Conservation (phyloP, 2,888 invertebrate species). For the Ophraella communa region DNA sequence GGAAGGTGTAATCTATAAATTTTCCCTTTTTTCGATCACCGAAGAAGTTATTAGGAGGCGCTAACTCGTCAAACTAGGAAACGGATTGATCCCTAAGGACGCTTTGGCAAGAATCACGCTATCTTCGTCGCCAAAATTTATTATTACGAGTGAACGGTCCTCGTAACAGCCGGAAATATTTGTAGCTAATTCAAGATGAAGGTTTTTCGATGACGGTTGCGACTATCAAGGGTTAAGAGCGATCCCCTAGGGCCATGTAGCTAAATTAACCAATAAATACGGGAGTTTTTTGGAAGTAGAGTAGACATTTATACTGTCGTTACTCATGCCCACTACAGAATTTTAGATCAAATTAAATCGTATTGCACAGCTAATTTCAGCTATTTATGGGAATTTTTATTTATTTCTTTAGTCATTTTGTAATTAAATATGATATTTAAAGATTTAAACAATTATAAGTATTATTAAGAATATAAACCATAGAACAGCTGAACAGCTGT, state of each 20-base stretch:
- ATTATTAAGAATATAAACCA: too few relatives aligned
- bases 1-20: constrained; percentile 1
- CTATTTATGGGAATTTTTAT: too few relatives aligned
- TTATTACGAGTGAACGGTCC: constrained; percentile 20
- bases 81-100: constrained; percentile 23
- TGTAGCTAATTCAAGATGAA: constrained; percentile 22
- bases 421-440: too few relatives aligned
- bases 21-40: constrained; percentile 10
- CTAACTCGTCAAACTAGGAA: constrained; percentile 37
- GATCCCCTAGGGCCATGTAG: not conserved
- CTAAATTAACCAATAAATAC: not conserved
- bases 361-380: too few relatives aligned
- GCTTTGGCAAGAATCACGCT: constrained; percentile 13
- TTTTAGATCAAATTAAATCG: too few relatives aligned
- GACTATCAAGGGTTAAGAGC: not conserved
- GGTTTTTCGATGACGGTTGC: constrained; percentile 6
- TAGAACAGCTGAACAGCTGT: too few relatives aligned
- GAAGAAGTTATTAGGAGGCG: constrained; percentile 33
- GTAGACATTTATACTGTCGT: too few relatives aligned
- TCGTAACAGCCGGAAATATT: constrained; percentile 13
- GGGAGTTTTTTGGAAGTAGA: not conserved
- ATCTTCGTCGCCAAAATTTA: constrained; percentile 15
- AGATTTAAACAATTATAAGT: too few relatives aligned
- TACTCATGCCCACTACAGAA: too few relatives aligned
- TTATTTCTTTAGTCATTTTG: too few relatives aligned